Percentiles rank a stretch among this genome's conserved stretches.
These are phyloP conservation scores for Sapayoa aenigma DNA, from an alignment of 2,113 vertebrate species.

Conservation along the genomic window DNA sequence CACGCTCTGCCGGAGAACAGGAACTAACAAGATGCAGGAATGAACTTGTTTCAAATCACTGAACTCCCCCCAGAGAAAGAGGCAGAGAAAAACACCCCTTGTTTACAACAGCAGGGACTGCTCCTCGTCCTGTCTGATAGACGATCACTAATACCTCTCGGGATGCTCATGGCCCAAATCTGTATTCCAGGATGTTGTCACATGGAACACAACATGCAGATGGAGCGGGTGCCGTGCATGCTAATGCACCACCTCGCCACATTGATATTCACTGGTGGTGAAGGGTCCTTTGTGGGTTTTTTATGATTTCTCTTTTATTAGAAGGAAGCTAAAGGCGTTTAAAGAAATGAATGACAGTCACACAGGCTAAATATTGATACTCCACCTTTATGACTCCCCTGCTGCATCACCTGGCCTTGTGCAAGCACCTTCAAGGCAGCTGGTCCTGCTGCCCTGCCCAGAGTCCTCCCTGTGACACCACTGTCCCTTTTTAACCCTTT, in stretches of 20 bases:
- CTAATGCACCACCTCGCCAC: neutral
- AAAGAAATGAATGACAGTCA: neutral
- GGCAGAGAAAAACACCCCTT: slow-evolving; percentile 23
- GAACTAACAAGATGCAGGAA: neutral
- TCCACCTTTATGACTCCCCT: neutral
- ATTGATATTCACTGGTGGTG: neutral
- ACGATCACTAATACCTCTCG: neutral
- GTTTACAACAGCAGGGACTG: slow-evolving; percentile 29
- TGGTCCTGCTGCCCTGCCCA: neutral
- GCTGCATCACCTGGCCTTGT: accelerated
- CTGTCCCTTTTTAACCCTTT: neutral
- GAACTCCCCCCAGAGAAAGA: neutral
- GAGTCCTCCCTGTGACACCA: neutral
- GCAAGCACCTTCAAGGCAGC: neutral
- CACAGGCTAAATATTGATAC: neutral
- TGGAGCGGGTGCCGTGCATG: neutral
- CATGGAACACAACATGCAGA: slow-evolving; percentile 1
- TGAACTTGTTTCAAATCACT: slow-evolving; percentile 14
- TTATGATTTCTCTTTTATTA: slow-evolving; percentile 52
- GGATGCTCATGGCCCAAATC: slow-evolving; percentile 1
- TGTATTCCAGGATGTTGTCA: slow-evolving; percentile 58
- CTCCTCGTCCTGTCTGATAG: slow-evolving; percentile 32
- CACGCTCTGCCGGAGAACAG: accelerated
- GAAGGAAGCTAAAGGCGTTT: slow-evolving; percentile 35
- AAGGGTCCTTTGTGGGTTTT: slow-evolving; percentile 34